Percentiles rank a stretch among this genome's conserved stretches.
These are phyloP conservation scores for Pelobates cultripes DNA, from an alignment of 2,797 vertebrate genomes.

Conservation along the genomic window DNA sequence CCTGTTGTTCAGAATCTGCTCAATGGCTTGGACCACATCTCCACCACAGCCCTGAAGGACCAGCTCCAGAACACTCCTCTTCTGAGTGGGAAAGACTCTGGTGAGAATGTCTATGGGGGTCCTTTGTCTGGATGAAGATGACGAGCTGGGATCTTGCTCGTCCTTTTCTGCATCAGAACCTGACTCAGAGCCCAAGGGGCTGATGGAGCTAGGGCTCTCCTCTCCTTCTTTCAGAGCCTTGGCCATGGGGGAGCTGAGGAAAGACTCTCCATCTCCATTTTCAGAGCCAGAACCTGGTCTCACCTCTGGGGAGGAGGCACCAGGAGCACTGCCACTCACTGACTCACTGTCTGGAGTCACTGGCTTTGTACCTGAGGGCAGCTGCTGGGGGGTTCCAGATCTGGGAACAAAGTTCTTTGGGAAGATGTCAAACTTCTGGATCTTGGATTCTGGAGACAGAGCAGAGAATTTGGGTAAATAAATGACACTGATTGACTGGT, in stretches of 20 bases:
- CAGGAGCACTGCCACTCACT: conserved; percentile 70
- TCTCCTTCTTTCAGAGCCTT: conserved; percentile 85
- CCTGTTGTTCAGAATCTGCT: conserved; percentile 97
- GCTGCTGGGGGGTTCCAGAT: conserved; percentile 79
- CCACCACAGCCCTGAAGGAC: conserved; percentile 96
- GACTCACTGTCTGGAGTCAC: conserved; percentile 87
- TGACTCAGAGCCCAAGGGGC: conserved; percentile 92
- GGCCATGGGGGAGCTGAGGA: conserved; percentile 86
- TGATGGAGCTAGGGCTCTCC: conserved; percentile 91
- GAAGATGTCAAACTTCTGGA: conserved; percentile 95
- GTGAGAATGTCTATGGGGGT: conserved; percentile 97
- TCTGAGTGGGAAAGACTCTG: conserved; percentile 94
- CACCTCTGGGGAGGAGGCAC: conserved; percentile 89
- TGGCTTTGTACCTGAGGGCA: conserved; percentile 76
- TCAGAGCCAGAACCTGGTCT: conserved; percentile 90
- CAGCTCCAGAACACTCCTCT: conserved; percentile 92
- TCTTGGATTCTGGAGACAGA: conserved; percentile 79
- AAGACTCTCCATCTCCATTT: conserved; percentile 93
- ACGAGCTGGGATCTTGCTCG: conserved; percentile 82
- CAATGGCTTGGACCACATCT: conserved; percentile 97
- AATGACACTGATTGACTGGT: not conserved
- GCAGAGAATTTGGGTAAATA: conserved; percentile 22
- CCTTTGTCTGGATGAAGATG: conserved; percentile 86
- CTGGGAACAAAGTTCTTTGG: conserved; percentile 83
- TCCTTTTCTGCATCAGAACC: conserved; percentile 91